Conservation (phyloP, 1,140 invertebrate genomes). For the Eueides isabella region DNA sequence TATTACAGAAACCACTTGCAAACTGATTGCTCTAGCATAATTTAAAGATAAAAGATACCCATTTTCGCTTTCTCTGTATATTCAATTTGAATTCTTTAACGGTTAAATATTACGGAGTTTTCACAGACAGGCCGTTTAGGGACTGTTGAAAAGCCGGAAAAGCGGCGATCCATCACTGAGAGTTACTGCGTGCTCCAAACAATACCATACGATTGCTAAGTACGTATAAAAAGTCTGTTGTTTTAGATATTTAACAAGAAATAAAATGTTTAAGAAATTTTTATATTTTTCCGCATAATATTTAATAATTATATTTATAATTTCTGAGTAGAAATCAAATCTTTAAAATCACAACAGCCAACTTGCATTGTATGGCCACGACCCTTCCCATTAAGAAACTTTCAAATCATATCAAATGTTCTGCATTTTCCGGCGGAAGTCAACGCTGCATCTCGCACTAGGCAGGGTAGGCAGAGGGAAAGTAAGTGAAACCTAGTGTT, state of each 20-base stretch:
- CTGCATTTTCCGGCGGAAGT: no score
- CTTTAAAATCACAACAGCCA: no score
- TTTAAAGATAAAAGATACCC: neutral
- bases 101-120: neutral
- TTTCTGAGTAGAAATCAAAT: no score
- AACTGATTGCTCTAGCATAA: neutral
- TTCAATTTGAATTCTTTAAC: constrained; percentile 2
- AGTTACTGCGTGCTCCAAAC: neutral
- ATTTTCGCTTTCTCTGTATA: neutral
- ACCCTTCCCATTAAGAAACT: no score
- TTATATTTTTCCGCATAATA: no score
- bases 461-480: no score
- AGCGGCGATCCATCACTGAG: constrained; percentile 4
- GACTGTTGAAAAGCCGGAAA: constrained; percentile 9
- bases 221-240: neutral
- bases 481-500: no score
- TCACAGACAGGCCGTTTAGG: neutral
- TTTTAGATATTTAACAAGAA: neutral
- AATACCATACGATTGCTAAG: neutral
- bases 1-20: neutral
- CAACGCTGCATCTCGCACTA: no score
- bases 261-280: neutral
- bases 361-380: no score
- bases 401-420: no score
- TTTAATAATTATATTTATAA: no score